These are phyloP conservation scores for Tragopan temminckii DNA, from an alignment of 2,797 vertebrate species.

Conservation along the genomic window DNA sequence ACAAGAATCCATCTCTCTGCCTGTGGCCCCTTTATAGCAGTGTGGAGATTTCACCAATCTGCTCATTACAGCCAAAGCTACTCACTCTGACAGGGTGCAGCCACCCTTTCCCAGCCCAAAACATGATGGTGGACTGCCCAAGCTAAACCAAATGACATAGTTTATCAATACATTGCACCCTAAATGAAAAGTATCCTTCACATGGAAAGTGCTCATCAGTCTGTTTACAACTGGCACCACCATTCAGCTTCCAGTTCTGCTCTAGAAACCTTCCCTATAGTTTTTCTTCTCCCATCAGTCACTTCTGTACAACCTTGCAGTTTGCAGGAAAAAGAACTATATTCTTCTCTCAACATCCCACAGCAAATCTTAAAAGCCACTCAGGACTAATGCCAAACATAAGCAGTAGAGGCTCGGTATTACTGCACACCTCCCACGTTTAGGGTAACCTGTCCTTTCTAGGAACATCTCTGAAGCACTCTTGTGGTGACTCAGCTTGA, in stretches of 20 bases:
- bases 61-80: rapidly evolving
- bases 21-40: rapidly evolving
- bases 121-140: neutral
- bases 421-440: neutral
- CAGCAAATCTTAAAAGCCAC: rapidly evolving
- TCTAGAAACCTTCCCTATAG: neutral
- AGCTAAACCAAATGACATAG: neutral
- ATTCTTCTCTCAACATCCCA: neutral
- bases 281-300: neutral
- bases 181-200: too few species aligned
- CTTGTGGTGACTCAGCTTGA: neutral
- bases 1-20: rapidly evolving
- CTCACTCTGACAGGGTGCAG: neutral
- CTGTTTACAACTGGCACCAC: rapidly evolving
- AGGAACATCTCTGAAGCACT: neutral
- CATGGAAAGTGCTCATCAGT: neutral
- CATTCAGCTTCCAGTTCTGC: neutral
- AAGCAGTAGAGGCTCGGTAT: rapidly evolving
- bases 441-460: rapidly evolving
- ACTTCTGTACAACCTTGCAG: neutral
- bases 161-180: neutral
- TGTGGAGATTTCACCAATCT: rapidly evolving
- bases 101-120: neutral
- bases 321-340: neutral
- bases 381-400: rapidly evolving